Evolutionary conservation across 2,113 vertebrate genomes (phyloP).

Genomic region (Cynopterus brachyotis): DNA sequence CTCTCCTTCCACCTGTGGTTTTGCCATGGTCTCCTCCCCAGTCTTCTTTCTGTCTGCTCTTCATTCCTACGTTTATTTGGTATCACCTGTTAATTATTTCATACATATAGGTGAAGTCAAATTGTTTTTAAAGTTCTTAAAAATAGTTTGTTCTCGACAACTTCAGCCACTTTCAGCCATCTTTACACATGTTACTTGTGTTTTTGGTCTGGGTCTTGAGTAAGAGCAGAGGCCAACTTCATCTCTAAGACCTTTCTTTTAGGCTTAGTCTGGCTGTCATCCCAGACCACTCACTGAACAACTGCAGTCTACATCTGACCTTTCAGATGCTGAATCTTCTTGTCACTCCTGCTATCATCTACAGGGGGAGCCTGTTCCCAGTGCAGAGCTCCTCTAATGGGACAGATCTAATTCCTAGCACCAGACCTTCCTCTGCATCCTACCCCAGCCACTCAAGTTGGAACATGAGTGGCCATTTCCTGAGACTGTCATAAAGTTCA

Average conservation of each 20-base stretch:
- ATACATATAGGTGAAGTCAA: not conserved
- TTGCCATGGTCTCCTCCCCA: not conserved
- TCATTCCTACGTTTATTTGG: not conserved
- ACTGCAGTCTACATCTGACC: not conserved
- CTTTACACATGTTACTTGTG: not conserved
- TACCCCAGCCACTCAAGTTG: not conserved
- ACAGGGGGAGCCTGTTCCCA: rapidly evolving
- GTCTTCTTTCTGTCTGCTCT: not conserved
- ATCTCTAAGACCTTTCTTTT: not conserved
- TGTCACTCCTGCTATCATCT: too few relatives aligned
- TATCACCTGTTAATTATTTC: not conserved
- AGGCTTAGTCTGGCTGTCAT: not conserved
- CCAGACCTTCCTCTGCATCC: not conserved
- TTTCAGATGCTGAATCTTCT: not conserved
- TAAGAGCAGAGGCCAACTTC: not conserved
- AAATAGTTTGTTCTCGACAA: not conserved
- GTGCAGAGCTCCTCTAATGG: too few relatives aligned
- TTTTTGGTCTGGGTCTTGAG: not conserved
- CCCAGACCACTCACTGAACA: not conserved
- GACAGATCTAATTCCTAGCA: not conserved
- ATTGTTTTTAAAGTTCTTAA: not conserved
- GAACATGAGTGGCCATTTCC: not conserved
- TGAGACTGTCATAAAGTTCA: slow-evolving; percentile 2
- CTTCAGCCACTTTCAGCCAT: not conserved
- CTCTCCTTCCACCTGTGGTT: not conserved